These are phyloP conservation scores for Drosophila anomalata DNA, from an alignment of 2,888 invertebrate genomes.

Conservation along the genomic window DNA sequence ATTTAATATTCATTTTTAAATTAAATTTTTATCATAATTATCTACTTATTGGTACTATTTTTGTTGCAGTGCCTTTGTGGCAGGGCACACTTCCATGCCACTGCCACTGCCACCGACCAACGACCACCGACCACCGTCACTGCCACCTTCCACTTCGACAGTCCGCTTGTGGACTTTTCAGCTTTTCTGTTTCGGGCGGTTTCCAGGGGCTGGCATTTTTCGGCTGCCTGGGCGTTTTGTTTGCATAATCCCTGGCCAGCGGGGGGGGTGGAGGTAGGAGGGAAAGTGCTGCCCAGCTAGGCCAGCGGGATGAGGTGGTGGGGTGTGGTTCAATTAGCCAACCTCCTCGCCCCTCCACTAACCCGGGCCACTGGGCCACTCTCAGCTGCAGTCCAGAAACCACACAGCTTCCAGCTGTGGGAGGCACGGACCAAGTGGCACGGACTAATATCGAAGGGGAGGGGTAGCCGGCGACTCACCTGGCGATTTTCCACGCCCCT, in stretches of 20 bases:
- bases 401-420: conserved; percentile 36
- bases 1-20: too few species aligned
- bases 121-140: not conserved
- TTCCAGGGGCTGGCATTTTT: conserved; percentile 45
- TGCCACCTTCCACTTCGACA: conserved; percentile 24
- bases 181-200: conserved; percentile 25
- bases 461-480: not conserved
- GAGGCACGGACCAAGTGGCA: conserved; percentile 24
- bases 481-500: conserved; percentile 1
- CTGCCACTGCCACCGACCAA: not conserved
- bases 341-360: conserved; percentile 21
- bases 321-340: conserved; percentile 52
- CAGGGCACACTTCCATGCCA: conserved; percentile 38
- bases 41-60: not conserved
- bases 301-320: conserved; percentile 29
- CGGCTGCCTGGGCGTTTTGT: conserved; percentile 51
- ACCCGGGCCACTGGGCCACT: not conserved
- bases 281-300: not conserved
- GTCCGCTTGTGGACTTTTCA: conserved; percentile 30
- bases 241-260: conserved; percentile 29
- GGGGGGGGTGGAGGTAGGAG: not conserved
- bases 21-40: too few species aligned
- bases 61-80: conserved; percentile 19
- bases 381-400: conserved; percentile 12
- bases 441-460: conserved; percentile 13